These are phyloP conservation scores for Drosophila yakuba DNA, from an alignment of 1,140 invertebrate genomes.

Conservation along the genomic window DNA sequence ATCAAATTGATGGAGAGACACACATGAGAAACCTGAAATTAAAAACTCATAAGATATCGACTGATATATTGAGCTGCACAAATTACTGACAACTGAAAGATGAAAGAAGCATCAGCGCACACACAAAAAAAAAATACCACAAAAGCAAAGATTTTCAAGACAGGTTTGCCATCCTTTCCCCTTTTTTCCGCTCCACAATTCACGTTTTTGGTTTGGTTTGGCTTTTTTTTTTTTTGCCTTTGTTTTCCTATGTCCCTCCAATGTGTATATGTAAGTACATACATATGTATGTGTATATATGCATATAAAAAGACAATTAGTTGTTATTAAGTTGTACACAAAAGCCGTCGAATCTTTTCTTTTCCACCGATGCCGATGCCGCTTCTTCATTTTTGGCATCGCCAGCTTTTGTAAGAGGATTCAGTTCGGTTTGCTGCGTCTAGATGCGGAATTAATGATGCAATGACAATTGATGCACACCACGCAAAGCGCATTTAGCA, in stretches of 20 bases:
- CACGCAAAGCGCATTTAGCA: slow-evolving; percentile 49
- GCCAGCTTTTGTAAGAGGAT: slow-evolving; percentile 25
- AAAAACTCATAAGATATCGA: slow-evolving; percentile 85
- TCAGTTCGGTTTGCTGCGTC: slow-evolving; percentile 4
- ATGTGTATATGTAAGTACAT: slow-evolving; percentile 49
- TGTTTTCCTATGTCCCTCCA: slow-evolving; percentile 6
- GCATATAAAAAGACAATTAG: slow-evolving; percentile 83
- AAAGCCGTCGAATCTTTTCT: slow-evolving; percentile 66
- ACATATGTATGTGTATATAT: slow-evolving; percentile 25
- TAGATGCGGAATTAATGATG: slow-evolving; percentile 71
- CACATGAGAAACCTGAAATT: slow-evolving; percentile 78
- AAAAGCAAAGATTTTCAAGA: slow-evolving; percentile 65
- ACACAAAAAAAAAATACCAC: slow-evolving; percentile 27
- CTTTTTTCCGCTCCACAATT: neutral
- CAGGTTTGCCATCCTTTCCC: slow-evolving; percentile 55
- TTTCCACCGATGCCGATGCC: neutral
- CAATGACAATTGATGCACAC: slow-evolving; percentile 57
- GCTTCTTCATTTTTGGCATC: slow-evolving; percentile 46
- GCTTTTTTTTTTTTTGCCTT: slow-evolving; percentile 1
- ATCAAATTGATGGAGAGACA: slow-evolving; percentile 79
- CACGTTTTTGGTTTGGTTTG: slow-evolving; percentile 2
- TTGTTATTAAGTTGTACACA: slow-evolving; percentile 81
- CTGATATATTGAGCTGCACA: slow-evolving; percentile 85
- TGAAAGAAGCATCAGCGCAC: slow-evolving; percentile 55
- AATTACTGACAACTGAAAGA: slow-evolving; percentile 84